Evolutionary conservation across 2,797 vertebrate species (phyloP), one percentile per base, ranked within the genome.

Genomic region (Sebastes minor): DNA sequence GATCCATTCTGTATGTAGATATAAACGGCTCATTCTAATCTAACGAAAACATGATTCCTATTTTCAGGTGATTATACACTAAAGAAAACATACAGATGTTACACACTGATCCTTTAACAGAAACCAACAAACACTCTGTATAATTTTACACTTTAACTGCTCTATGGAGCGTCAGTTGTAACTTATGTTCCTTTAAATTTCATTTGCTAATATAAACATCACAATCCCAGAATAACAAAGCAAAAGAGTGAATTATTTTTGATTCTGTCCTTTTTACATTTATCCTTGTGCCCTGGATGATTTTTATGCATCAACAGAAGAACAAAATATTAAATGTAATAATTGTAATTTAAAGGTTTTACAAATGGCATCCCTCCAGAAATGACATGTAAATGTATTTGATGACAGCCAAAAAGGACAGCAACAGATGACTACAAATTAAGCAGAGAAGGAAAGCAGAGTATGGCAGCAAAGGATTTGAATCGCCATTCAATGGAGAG

Each of bases 381-480:
- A 78, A 80, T 57, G 12, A 78, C 16, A 66, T 35, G 5, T 11
- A 55, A 78, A 55, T 13, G 22, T 27, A 78, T 80, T 71, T 66
- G n/a, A 84, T 64, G 59, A 61, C 13, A 81, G 28, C 35, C 52
- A 73, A 80, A 82, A 64, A 72, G 35, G 65, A 62, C 3, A 73
- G 27, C 28, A 46, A 71, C 71, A 85, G 25, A 66, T 74, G 61
- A 46, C 52, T 33, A 38, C 30, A 68, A 42, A 84, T 71, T 70
- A 69, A 56, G 60, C 71, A 74, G 53, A 55, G 28, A 71, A 71
- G 66, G 27, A 79, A 81, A 88, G 86, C 83, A 69, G 53, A 88
- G 67, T 67, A 86, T 63, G 68, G 61, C 60, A 87, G 70, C 72
- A 63, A 67, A 74, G 30, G 69, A 49, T 78, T 76, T 80, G 35